phyloP scores from a whole-genome alignment of 2,888 invertebrate species.

The Phania funesta region DNA sequence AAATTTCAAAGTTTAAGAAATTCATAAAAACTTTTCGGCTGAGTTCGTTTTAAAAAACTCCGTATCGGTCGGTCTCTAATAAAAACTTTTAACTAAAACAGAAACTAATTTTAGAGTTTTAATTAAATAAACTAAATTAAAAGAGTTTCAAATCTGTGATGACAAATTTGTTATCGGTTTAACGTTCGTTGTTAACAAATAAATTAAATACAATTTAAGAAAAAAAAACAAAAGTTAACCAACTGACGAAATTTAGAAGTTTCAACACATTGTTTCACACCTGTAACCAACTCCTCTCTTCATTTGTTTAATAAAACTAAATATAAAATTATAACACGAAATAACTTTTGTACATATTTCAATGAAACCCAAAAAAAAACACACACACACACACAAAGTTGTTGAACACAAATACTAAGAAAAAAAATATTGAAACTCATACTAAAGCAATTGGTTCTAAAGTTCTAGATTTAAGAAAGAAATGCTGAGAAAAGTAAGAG shows the following conservation, averaged over 20 bases:
- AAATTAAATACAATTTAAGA: neutral
- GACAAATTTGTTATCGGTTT: too few relatives aligned
- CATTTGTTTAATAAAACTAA: neutral
- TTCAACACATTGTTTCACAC: neutral
- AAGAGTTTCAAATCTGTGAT: too few relatives aligned
- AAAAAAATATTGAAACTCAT: conserved; percentile 57
- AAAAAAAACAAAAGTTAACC: neutral
- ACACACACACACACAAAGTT: conserved; percentile 58
- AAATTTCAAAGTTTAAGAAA: too few relatives aligned
- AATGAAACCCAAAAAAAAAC: conserved; percentile 49
- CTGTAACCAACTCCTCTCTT: neutral
- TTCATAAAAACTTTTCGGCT: too few relatives aligned
- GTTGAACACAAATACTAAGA: conserved; percentile 22
- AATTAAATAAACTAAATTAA: too few relatives aligned
- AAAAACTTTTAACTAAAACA: too few relatives aligned
- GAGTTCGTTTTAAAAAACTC: too few relatives aligned
- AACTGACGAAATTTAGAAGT: neutral
- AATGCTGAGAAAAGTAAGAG: conserved; percentile 40
- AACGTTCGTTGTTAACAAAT: neutral
- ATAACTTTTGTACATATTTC: conserved; percentile 67
- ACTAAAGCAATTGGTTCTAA: conserved; percentile 74
- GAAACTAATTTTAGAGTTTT: too few relatives aligned
- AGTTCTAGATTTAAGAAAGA: conserved; percentile 70
- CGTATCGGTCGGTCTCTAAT: too few relatives aligned
- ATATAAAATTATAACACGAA: conserved; percentile 21